phyloP scores from a whole-genome alignment of 2,888 invertebrate genomes.

The Caenorhabditis sulstoni region DNA sequence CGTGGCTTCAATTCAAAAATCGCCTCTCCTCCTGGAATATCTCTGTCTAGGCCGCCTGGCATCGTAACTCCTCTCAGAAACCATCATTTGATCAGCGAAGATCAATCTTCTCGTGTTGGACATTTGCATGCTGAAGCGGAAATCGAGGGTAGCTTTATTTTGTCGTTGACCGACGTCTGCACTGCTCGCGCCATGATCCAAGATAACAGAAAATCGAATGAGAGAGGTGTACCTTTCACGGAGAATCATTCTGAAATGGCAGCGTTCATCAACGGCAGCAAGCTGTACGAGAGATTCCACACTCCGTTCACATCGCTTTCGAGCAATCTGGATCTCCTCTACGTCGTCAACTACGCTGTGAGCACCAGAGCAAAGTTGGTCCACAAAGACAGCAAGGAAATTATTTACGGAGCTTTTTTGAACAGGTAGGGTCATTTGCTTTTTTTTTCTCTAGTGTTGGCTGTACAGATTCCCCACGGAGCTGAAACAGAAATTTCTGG shows the following conservation, averaged over 20 bases:
- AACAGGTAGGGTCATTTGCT: background rate
- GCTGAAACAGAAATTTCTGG: slow-evolving; percentile 11
- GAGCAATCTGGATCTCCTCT: slow-evolving; percentile 37
- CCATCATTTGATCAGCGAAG: too few species aligned
- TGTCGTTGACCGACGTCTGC: too few species aligned
- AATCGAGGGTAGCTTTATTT: too few species aligned
- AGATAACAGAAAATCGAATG: too few species aligned
- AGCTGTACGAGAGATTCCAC: slow-evolving; percentile 15
- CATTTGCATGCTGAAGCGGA: too few species aligned
- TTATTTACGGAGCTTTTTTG: slow-evolving; percentile 5
- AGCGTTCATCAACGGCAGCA: background rate
- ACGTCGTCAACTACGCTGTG: slow-evolving; percentile 33
- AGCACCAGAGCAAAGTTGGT: background rate
- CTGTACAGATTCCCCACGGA: slow-evolving; percentile 16
- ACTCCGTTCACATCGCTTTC: slow-evolving; percentile 7
- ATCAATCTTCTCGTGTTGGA: too few species aligned
- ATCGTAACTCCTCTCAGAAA: too few species aligned
- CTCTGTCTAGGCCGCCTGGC: too few species aligned
- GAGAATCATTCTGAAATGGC: background rate
- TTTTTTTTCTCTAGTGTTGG: background rate
- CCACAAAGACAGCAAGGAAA: background rate
- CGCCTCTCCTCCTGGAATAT: too few species aligned
- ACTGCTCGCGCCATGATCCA: too few species aligned
- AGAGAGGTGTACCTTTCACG: background rate
- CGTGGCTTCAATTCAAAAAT: too few species aligned